A percentile compares a stretch with the other conserved stretches of the same genome.
These are phyloP conservation scores for Temnothorax rugatulus DNA, from an alignment of 2,888 invertebrate species.

Conservation along the genomic window DNA sequence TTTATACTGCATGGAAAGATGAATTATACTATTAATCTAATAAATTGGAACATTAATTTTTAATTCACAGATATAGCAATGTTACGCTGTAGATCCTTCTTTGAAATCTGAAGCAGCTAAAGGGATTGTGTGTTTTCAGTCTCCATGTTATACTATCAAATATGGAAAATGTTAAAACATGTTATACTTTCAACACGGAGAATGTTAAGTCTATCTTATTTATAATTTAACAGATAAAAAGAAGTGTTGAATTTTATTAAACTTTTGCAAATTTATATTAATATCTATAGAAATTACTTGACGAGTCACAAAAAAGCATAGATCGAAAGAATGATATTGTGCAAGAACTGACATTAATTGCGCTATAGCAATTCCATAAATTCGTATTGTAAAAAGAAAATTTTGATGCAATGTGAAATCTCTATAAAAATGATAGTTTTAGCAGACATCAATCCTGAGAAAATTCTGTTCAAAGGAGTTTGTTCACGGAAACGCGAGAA, in stretches of 20 bases:
- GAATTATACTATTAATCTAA: slow-evolving; percentile 22
- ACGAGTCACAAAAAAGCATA: background rate
- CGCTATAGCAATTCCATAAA: background rate
- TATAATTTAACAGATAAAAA: background rate
- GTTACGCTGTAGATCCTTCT: background rate
- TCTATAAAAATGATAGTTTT: background rate
- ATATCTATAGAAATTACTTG: slow-evolving; percentile 3
- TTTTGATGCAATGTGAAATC: background rate
- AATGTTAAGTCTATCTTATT: background rate
- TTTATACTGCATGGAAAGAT: slow-evolving; percentile 1
- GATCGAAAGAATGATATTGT: background rate
- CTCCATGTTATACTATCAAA: background rate
- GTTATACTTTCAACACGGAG: too few relatives aligned
- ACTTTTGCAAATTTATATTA: background rate
- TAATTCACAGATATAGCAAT: slow-evolving; percentile 6
- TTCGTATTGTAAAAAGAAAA: background rate
- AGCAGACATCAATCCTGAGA: slow-evolving; percentile 18
- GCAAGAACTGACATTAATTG: background rate
- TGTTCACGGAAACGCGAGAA: slow-evolving; percentile 46
- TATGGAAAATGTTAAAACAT: too few relatives aligned
- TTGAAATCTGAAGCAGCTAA: slow-evolving; percentile 22
- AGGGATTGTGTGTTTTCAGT: background rate
- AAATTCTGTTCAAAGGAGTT: slow-evolving; percentile 60
- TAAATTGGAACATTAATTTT: slow-evolving; percentile 17
- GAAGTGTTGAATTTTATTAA: background rate